A percentile compares a stretch with the other conserved stretches of the same genome.
phyloP scores from a whole-genome alignment of 2,797 vertebrate species.

The Hypotaenidia okinawae region DNA sequence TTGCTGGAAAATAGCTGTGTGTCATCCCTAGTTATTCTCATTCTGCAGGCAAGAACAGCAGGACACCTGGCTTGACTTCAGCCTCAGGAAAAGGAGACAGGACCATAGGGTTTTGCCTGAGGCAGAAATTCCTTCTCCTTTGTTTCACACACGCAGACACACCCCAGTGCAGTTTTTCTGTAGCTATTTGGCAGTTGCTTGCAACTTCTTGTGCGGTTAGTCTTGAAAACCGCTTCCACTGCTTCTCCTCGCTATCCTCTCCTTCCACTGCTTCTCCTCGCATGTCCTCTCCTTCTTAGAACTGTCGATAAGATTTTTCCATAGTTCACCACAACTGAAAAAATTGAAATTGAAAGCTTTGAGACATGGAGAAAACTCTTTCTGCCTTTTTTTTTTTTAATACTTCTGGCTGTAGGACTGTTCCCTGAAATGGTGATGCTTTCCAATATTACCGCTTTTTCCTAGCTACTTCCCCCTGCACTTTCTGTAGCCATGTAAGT shows the following conservation, averaged over 20 bases:
- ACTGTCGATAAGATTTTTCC: background rate
- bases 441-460: background rate
- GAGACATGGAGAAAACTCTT: background rate
- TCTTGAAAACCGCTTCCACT: background rate
- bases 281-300: background rate
- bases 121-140: background rate
- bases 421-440: background rate
- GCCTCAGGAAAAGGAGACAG: background rate
- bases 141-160: no score
- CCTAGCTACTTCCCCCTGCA: background rate
- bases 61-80: background rate
- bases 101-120: background rate
- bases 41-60: background rate
- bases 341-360: background rate
- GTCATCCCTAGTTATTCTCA: background rate
- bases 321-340: background rate
- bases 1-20: background rate
- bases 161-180: background rate
- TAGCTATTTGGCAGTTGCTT: background rate
- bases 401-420: background rate
- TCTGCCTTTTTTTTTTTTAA: background rate
- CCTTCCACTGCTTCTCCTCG: no score
- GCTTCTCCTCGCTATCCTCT: background rate
- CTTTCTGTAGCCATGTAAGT: background rate
- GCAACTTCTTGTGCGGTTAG: background rate